Conservation (phyloP, 1,140 invertebrate genomes). For the Neotoxoptera formosana region DNA sequence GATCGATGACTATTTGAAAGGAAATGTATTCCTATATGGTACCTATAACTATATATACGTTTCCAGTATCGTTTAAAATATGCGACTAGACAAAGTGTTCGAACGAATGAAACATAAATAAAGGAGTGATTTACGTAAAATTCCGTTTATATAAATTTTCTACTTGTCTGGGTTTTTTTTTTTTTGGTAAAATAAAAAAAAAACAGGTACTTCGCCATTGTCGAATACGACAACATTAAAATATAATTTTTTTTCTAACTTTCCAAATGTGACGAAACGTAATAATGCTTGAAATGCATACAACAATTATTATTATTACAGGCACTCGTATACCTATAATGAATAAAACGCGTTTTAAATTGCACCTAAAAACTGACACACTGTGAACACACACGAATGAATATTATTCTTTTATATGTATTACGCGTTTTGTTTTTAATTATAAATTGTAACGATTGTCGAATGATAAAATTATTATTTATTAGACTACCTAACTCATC, state of each 20-base stretch:
- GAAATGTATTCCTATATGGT: slow-evolving; percentile 11
- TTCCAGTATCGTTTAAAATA: slow-evolving; percentile 18
- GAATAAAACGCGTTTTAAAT: not conserved
- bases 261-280: not conserved
- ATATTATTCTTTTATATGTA: not conserved
- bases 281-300: not conserved
- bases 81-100: slow-evolving; percentile 31
- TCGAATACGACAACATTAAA: not conserved
- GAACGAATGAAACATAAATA: slow-evolving; percentile 16
- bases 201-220: not conserved
- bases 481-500: not conserved
- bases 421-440: not conserved
- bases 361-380: not conserved
- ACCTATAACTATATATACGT: not conserved
- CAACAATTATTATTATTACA: not conserved
- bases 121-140: slow-evolving; percentile 30
- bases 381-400: not conserved
- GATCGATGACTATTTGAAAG: slow-evolving; percentile 43
- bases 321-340: not conserved
- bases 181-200: not conserved
- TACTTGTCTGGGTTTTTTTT: not conserved
- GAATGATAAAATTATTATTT: not conserved
- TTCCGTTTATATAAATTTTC: slow-evolving; percentile 5
- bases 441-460: not conserved
- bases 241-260: not conserved